These are phyloP conservation scores for Lagria hirta DNA, from an alignment of 2,888 invertebrate species.

Conservation along the genomic window DNA sequence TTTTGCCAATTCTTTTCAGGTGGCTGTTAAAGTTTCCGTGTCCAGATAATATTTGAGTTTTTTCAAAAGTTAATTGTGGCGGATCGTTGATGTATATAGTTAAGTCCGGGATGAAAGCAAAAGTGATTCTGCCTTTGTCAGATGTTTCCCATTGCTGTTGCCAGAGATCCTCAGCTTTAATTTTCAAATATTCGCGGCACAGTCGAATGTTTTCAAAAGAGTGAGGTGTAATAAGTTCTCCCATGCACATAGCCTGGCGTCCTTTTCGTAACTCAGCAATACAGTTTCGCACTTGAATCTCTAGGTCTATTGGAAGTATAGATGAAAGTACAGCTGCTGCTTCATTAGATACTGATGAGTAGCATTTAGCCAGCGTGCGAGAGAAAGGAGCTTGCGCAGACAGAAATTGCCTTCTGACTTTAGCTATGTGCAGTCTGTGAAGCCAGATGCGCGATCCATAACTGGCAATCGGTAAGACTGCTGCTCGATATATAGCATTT, in stretches of 20 bases:
- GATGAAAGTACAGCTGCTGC: slow-evolving; percentile 6
- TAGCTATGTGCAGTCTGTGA: slow-evolving; percentile 5
- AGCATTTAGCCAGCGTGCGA: slow-evolving; percentile 1
- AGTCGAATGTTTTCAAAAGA: slow-evolving; percentile 1
- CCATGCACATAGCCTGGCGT: neutral
- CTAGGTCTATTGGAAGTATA: slow-evolving; percentile 3
- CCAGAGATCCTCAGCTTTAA: neutral
- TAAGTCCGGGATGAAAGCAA: too few relatives aligned
- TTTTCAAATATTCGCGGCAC: neutral
- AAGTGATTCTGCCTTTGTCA: too few relatives aligned
- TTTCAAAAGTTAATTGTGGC: too few relatives aligned
- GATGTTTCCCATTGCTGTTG: neutral
- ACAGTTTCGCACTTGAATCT: slow-evolving; percentile 3
- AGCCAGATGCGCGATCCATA: slow-evolving; percentile 6
- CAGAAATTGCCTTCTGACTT: neutral
- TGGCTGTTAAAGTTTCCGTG: too few relatives aligned
- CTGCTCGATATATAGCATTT: slow-evolving; percentile 3
- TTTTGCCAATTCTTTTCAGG: too few relatives aligned
- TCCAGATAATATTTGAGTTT: too few relatives aligned
- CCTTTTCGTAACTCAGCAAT: neutral
- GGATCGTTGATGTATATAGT: too few relatives aligned
- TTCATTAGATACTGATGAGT: neutral
- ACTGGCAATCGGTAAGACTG: slow-evolving; percentile 4
- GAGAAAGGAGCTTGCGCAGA: slow-evolving; percentile 3
- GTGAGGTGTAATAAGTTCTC: neutral